Evolutionary conservation across 2,797 vertebrate species (phyloP).

Genomic region (Tachyglossus aculeatus): DNA sequence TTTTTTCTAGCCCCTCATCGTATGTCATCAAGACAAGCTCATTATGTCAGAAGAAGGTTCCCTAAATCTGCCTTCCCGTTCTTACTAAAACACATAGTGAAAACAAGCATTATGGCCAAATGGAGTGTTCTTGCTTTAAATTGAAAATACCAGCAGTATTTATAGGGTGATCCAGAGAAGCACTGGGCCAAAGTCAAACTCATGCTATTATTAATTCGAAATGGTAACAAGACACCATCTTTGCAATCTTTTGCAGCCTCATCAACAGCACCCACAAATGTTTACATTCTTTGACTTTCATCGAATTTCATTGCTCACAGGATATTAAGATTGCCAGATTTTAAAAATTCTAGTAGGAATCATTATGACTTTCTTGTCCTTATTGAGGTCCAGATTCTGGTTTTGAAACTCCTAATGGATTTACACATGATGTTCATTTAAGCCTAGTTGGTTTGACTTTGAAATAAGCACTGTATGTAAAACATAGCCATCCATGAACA

Average conservation of each 20-base stretch:
- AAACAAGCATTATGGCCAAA: no score
- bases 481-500: constrained; percentile 4
- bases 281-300: constrained; percentile 54
- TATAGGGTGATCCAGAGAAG: constrained; percentile 45
- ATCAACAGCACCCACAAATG: constrained; percentile 51
- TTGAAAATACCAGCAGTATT: constrained; percentile 11
- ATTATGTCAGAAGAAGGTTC: no score
- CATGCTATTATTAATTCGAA: constrained; percentile 27
- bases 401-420: no score
- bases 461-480: constrained; percentile 23
- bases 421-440: background rate
- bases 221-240: background rate
- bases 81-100: no score
- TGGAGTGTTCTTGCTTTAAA: background rate
- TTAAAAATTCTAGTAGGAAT: constrained; percentile 41
- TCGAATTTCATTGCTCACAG: no score
- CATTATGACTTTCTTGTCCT: constrained; percentile 21
- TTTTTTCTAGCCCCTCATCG: no score
- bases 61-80: no score
- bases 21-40: no score
- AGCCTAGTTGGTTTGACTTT: background rate
- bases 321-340: no score
- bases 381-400: background rate
- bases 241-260: background rate
- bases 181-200: constrained; percentile 49